Evolutionary conservation across 2,113 vertebrate genomes (phyloP), one percentile per base, ranked within the genome.

Genomic region (Albula goreensis): DNA sequence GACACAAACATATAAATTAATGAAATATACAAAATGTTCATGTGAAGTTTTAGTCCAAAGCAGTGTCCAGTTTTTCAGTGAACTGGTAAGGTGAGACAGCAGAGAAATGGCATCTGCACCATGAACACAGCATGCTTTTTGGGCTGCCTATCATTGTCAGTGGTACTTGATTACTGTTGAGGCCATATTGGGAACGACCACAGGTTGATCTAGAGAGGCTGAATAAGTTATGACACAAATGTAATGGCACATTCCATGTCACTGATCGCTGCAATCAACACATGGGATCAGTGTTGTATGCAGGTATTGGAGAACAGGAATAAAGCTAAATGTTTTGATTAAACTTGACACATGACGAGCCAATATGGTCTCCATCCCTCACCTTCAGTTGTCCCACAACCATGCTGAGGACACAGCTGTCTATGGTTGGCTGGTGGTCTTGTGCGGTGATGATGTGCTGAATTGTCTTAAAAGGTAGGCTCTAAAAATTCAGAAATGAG

Each of bases 361-460:
- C 50, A 57, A 15, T 50, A 25, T 9, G n/a, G 12, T 66, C 17
- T 5, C 17, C 80, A 41, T 2, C 83, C 22, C 87, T 91, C 85
- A 94, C 95, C 92, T 95, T 91, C 81, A 96, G 86, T 86, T 95
- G 94, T 79, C 94, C 94, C 89, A 93, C 92, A 77, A 93, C 92
- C 94, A 94, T 94, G 86, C 93, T 94, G 84, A 93, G 90, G 81
- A 94, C 92, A 80, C 91, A 94, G 84, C 87, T 93, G 79, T 93
- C 93, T 78, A 93, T 60, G 12, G 94, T 95, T 10, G 93, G 94
- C 8, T 95, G 93, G 85, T 87, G 92, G 83, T 94, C 94, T 86
- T 93, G 92, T 56, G 90, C 91, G 79, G 93, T 95, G 89, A 95
- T 91, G 85, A 86, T 90, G 78, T 94, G 92, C 50, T 93, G 92